Base-by-base conservation (phyloP, 92 coral and sea anemone genomes). In the Zoanthus solanderi region DNA sequence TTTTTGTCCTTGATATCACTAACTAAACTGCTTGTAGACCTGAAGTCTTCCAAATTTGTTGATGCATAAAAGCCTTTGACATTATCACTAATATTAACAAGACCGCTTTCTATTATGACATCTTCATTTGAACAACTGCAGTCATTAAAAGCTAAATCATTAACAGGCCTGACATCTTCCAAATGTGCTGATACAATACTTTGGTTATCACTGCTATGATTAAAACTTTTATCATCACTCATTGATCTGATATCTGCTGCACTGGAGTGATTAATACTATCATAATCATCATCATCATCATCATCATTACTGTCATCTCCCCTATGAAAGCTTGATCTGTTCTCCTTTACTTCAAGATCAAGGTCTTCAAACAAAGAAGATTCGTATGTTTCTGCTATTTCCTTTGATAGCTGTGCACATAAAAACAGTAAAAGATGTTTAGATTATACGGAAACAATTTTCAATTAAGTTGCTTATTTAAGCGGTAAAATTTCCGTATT, bases 351-450 rank as follows among this genome's bases (percentile, higher is more conserved):
- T 31, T 16, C 66, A 7, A n/a, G 28, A 7, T 9, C 67, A 29
- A 71, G 79, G 17, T 54, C 88, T 47, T 71, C 71, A 12, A 71
- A 54, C 13, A 71, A 47, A 37, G 69, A 7, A 9, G 57, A 53
- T 16, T 84, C 69, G 23, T 81, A 47, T 29, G 28, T 81, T 50
- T 48, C 44, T 23, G 71, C 85, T 63, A 81, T 81, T 71, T 81
- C 85, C 23, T 66, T 71, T 46, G 85, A 23, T 18, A 81, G 85
- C 85, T 81, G 46, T 30, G 42, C 4, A 47, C 12, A 42, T 18
- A 66, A 65, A 65, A 13, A 45, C 6, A 31, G 34, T 5, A 4
- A 30, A 78, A 7, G 30, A 17, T 30, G 31, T 9, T 34, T 48
- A 52, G 23, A 50, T 29, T 23, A 76, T 8, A 28, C 42, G 23